Conservation (phyloP, 2,888 invertebrate genomes). For the Clanis bilineata region DNA sequence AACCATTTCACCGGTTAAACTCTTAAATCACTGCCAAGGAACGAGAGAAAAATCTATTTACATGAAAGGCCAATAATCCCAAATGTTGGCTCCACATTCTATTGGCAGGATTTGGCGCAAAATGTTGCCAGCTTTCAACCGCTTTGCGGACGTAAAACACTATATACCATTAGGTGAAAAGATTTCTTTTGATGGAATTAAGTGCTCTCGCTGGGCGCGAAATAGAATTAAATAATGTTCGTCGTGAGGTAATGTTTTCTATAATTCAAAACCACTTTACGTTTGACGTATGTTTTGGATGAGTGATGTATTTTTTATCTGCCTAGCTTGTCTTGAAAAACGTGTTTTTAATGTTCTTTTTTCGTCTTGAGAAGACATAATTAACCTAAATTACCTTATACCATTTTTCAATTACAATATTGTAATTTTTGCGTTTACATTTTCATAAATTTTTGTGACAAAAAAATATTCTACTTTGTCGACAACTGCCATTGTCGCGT, state of each 20-base stretch:
- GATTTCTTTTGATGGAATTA: constrained; percentile 13
- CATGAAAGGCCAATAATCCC: constrained; percentile 26
- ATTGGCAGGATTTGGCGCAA: background rate
- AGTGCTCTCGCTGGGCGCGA: constrained; percentile 1
- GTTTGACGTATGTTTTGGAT: background rate
- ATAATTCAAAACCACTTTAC: background rate
- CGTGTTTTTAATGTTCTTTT: background rate
- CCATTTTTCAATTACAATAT: too few relatives aligned
- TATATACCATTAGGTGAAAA: constrained; percentile 12
- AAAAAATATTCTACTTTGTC: too few relatives aligned
- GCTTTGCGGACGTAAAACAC: constrained; percentile 5
- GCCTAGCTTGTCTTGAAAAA: background rate
- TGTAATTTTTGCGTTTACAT: too few relatives aligned
- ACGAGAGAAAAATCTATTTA: constrained; percentile 24
- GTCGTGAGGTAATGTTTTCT: constrained; percentile 1
- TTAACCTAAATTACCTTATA: too few relatives aligned
- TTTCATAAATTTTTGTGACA: too few relatives aligned
- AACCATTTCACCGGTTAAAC: background rate
- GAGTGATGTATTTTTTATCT: background rate
- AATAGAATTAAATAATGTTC: background rate
- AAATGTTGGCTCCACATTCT: constrained; percentile 6
- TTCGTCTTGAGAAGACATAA: too few relatives aligned
- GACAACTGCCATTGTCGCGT: too few relatives aligned
- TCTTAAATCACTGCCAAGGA: background rate
- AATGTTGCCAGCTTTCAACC: constrained; percentile 1